These are phyloP conservation scores for Dendrolimus kikuchii DNA, from an alignment of 1,140 invertebrate species.

Conservation along the genomic window DNA sequence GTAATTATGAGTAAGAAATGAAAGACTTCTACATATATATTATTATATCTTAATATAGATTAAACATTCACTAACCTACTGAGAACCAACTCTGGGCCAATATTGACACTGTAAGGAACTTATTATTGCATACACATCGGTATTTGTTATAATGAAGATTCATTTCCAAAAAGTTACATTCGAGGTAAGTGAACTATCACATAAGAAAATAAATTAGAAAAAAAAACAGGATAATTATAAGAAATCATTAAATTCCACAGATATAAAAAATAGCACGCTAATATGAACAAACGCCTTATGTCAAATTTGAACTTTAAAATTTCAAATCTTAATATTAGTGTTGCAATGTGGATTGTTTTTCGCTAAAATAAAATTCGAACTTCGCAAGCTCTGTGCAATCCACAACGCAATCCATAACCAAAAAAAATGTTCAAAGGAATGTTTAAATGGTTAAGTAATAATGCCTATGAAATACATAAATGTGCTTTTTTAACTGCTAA, in stretches of 20 bases:
- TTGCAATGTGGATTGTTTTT: slow-evolving; percentile 38
- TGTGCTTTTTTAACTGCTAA: slow-evolving; percentile 68
- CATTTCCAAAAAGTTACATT: slow-evolving; percentile 55
- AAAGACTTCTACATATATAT: slow-evolving; percentile 1
- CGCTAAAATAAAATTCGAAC: slow-evolving; percentile 8
- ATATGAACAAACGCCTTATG: slow-evolving; percentile 62
- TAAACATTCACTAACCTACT: too few relatives aligned
- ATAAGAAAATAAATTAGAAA: slow-evolving; percentile 64
- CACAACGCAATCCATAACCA: slow-evolving; percentile 55
- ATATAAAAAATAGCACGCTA: slow-evolving; percentile 58
- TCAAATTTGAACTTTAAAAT: slow-evolving; percentile 68
- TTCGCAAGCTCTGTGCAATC: slow-evolving; percentile 10
- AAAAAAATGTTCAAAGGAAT: slow-evolving; percentile 58
- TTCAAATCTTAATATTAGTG: slow-evolving; percentile 60
- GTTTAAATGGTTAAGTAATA: slow-evolving; percentile 69
- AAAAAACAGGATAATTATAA: slow-evolving; percentile 47
- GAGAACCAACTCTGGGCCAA: too few relatives aligned
- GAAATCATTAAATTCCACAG: slow-evolving; percentile 56
- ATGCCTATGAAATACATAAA: slow-evolving; percentile 67
- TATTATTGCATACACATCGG: slow-evolving; percentile 28
- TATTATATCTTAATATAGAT: slow-evolving; percentile 26
- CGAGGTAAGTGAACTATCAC: slow-evolving; percentile 61
- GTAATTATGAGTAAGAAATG: too few relatives aligned
- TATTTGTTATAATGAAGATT: slow-evolving; percentile 51
- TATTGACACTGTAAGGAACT: slow-evolving; percentile 29